These are phyloP conservation scores for Philaenus spumarius DNA, from an alignment of 1,140 invertebrate genomes.

Conservation along the genomic window DNA sequence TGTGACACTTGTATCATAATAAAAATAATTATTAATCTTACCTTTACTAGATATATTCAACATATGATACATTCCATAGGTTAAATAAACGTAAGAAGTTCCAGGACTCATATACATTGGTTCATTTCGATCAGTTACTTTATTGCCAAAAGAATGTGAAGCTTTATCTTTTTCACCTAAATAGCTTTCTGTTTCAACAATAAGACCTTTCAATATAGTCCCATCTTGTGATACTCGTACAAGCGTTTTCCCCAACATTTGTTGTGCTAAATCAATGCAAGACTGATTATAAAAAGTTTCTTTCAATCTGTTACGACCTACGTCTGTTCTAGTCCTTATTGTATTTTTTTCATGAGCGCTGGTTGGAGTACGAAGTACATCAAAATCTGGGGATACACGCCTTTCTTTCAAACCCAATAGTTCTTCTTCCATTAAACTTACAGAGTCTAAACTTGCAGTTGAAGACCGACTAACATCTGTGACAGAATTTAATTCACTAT, in stretches of 20 bases:
- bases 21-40: conserved; percentile 28
- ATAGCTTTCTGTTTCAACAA: conserved; percentile 78
- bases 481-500: no score
- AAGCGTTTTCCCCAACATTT: conserved; percentile 52
- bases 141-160: conserved; percentile 60
- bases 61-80: conserved; percentile 78
- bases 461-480: no score
- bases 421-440: no score
- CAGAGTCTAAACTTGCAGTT: no score
- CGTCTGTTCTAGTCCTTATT: no score
- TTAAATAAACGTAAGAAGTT: conserved; percentile 73
- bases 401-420: no score
- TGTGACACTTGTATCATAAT: not conserved
- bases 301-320: conserved; percentile 11
- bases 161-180: conserved; percentile 63
- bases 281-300: conserved; percentile 40
- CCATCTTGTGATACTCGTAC: conserved; percentile 40
- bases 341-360: no score
- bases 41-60: conserved; percentile 75
- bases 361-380: no score
- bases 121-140: conserved; percentile 56
- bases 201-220: conserved; percentile 44
- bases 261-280: conserved; percentile 48
- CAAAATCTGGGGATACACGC: no score
- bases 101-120: conserved; percentile 77